Base-by-base conservation (phyloP, 2,888 invertebrate species). In the Catocala sponsa region DNA sequence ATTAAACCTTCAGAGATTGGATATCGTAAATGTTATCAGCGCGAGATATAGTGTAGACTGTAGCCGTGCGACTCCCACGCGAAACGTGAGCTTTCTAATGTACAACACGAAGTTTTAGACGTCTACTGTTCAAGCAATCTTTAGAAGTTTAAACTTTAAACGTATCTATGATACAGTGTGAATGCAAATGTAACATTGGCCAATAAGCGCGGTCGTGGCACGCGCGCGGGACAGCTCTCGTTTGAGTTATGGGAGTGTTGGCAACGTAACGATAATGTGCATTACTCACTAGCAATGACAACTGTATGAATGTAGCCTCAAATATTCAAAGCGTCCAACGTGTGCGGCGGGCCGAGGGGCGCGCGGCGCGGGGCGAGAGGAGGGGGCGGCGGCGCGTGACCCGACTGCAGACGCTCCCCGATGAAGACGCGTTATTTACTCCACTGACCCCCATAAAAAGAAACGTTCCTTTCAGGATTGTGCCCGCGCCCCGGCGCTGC, bases 381-480 rank as follows among this genome's bases (percentile, higher is more conserved):
- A 72, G 53, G 59, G 42, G 51, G 52, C 58, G 32, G 56, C n/a
- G 47, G 65, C 52, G 76, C 86, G 86, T 86, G 86, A 68, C 61
- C 63, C 38, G 86, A 72, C 69, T 85, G 63, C 77, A 55, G 67
- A 82, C 55, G 68, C 69, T 71, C 72, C 75, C 57, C 75, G 67
- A 79, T 68, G 83, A 86, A 88, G 90, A 90, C 86, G 85, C 87
- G 88, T 86, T 90, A 88, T 91, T 89, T 89, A 88, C 88, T 84
- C 84, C 86, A 87, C 81, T 90, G 91, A 91, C 91, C 91, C 86
- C 81, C 83, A 84, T 84, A 87, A 86, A 90, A 88, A 87, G 86
- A 84, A 90, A 85, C 79, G 86, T 80, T 86, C 82, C 85, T 82
- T 76, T 55, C 81, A 82, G 85, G 86, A 87, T 88, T 86, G 88